Evolutionary conservation across 1,140 invertebrate genomes (phyloP), one percentile per base, ranked within the genome.

Genomic region (Drosophila nikananu): DNA sequence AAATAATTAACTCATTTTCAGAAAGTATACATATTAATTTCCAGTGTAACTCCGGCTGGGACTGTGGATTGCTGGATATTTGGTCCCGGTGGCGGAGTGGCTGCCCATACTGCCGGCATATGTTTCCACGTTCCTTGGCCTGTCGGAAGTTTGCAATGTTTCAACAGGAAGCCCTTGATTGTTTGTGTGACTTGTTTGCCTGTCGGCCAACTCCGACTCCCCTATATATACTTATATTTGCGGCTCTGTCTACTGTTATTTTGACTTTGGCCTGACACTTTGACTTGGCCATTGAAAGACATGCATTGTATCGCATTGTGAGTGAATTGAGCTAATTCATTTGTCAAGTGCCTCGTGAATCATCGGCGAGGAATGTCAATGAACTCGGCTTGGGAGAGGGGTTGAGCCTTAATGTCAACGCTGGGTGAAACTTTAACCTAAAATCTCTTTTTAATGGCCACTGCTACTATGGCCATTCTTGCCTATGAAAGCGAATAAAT

Each of bases 61-160:
- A 37, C 55, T 61, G 59, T 37, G 35, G 59, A 55, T 65, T 63
- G 41, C 27, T 52, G 39, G 42, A 48, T 63, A 46, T 65, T 46
- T 64, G 46, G 35, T 23, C 27, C 39, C 25, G 49, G 25, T 42
- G 42, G 58, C 37, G 63, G 48, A 54, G 58, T 76, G 57, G 23
- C 66, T 66, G 51, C 84, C 84, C 84, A 89, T 81, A 84, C 83
- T 60, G 67, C 77, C 42, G 80, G 77, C 84, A 87, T 89, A 87
- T 87, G 84, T 81, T 87, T 81, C 66, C 77, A 62, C 78, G 68
- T 78, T 68, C 72, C 67, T 81, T 78, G 68, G 86, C 65, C 74
- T 82, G 86, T 86, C 86, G 86, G 86, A 90, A 90, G 86, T 82
- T 90, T 90, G 86, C 86, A 86, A 90, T 90, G 86, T 90, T 90